These are phyloP conservation scores for Urosaurus nigricauda DNA, from an alignment of 2,797 vertebrate genomes.

Conservation along the genomic window DNA sequence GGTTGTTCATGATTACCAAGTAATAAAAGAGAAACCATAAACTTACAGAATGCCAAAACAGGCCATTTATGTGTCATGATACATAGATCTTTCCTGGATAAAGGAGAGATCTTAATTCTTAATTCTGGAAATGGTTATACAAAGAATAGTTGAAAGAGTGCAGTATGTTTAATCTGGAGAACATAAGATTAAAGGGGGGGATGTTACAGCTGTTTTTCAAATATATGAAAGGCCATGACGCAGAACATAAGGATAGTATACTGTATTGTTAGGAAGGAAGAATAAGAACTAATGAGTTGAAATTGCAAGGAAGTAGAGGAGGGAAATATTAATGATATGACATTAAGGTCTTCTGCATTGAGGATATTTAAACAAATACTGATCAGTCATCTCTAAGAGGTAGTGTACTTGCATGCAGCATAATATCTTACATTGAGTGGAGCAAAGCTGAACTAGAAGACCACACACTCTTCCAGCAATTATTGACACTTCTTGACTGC, in stretches of 20 bases:
- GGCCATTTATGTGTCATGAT: constrained; percentile 20
- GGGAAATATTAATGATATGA: not conserved
- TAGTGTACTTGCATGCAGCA: no score
- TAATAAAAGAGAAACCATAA: not conserved
- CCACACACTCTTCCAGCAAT: no score
- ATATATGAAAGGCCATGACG: not conserved
- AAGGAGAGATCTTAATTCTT: constrained; percentile 11
- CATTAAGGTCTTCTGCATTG: not conserved
- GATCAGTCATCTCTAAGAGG: not conserved
- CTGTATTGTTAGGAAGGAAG: not conserved
- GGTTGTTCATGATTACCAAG: not conserved
- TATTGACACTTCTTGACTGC: no score
- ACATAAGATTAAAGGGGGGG: not conserved
- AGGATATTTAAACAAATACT: not conserved
- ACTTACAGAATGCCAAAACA: not conserved
- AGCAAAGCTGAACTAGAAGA: no score
- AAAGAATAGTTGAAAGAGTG: not conserved
- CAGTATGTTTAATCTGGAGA: not conserved
- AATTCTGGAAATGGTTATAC: not conserved
- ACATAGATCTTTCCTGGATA: constrained; percentile 30
- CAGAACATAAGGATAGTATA: not conserved
- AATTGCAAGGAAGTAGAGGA: not conserved
- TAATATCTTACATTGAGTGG: no score
- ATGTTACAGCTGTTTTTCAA: not conserved
- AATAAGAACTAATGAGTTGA: not conserved